Percentiles rank a stretch among this genome's conserved stretches.
phyloP scores from a whole-genome alignment of 92 coral and sea anemone genomes.

The Palythoa heliodiscus region DNA sequence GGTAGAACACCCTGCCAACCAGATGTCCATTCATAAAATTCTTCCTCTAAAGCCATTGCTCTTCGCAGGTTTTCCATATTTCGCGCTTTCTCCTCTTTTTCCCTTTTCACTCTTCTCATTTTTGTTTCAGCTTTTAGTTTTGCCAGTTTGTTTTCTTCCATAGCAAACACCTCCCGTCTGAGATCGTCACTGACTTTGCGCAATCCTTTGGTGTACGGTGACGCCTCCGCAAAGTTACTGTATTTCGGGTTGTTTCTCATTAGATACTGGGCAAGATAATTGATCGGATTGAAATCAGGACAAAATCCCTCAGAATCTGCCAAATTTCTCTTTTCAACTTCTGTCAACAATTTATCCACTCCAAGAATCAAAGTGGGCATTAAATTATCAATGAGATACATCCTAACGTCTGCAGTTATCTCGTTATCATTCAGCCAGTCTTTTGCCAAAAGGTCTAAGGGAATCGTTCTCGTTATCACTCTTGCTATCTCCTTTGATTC shows the following conservation, averaged over 20 bases:
- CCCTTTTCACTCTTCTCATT: conserved; percentile 76
- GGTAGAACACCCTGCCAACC: conserved; percentile 89
- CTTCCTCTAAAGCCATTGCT: conserved; percentile 76
- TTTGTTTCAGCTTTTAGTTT: conserved; percentile 86
- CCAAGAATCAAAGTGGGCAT: conserved; percentile 93
- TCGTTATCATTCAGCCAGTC: conserved; percentile 92
- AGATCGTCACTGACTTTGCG: conserved; percentile 87
- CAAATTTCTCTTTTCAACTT: conserved; percentile 77
- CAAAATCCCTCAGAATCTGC: conserved; percentile 80
- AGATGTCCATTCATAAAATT: conserved; percentile 91
- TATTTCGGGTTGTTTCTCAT: conserved; percentile 96
- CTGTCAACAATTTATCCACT: conserved; percentile 86
- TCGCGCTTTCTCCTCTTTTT: conserved; percentile 72
- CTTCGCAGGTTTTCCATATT: conserved; percentile 78
- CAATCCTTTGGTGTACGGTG: conserved; percentile 92
- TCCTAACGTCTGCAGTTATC: conserved; percentile 75
- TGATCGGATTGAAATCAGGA: conserved; percentile 88
- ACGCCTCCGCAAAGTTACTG: conserved; percentile 90
- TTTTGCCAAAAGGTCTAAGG: conserved; percentile 86
- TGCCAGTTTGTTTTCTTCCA: conserved; percentile 81
- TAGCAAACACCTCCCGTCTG: conserved; percentile 79
- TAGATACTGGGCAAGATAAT: conserved; percentile 85
- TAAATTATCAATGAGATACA: conserved; percentile 84
- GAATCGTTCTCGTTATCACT: conserved; percentile 77
- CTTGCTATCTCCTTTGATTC: conserved; percentile 79